phyloP scores from a whole-genome alignment of 1,140 invertebrate genomes.

The Neuroterus valhalla region DNA sequence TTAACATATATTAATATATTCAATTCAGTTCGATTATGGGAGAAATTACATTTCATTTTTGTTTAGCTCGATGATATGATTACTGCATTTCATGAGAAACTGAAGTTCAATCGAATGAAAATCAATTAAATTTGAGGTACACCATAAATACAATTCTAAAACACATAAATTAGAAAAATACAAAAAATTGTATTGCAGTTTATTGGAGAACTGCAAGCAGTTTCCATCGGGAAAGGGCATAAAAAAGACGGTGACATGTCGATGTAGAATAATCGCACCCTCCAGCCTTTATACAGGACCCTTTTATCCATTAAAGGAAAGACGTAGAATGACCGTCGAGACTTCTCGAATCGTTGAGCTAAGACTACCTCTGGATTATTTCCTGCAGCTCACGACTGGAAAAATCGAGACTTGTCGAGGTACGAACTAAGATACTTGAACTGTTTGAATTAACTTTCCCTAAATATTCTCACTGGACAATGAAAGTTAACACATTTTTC shows the following conservation, averaged over 20 bases:
- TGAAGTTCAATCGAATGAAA: too few species aligned
- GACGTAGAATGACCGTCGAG: not conserved
- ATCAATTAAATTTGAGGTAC: not conserved
- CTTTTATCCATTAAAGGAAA: not conserved
- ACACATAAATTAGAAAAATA: not conserved
- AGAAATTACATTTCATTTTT: not conserved
- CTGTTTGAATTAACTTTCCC: too few species aligned
- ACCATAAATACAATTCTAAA: not conserved
- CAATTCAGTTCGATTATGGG: not conserved
- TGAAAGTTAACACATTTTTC: too few species aligned
- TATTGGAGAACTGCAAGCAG: not conserved
- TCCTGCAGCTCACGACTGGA: too few species aligned
- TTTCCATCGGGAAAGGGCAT: not conserved
- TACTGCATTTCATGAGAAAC: too few species aligned
- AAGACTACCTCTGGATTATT: too few species aligned
- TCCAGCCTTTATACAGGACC: not conserved
- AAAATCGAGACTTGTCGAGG: too few species aligned
- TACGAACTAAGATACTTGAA: too few species aligned
- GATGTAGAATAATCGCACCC: not conserved
- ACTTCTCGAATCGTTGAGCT: too few species aligned
- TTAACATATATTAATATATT: not conserved
- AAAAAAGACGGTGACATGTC: not conserved
- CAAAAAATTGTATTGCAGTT: not conserved
- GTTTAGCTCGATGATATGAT: too few species aligned
- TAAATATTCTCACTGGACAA: too few species aligned